Evolutionary conservation across 2,888 invertebrate species (phyloP), one percentile per base, ranked within the genome.

Genomic region (Ramazzottius varieornatus): DNA sequence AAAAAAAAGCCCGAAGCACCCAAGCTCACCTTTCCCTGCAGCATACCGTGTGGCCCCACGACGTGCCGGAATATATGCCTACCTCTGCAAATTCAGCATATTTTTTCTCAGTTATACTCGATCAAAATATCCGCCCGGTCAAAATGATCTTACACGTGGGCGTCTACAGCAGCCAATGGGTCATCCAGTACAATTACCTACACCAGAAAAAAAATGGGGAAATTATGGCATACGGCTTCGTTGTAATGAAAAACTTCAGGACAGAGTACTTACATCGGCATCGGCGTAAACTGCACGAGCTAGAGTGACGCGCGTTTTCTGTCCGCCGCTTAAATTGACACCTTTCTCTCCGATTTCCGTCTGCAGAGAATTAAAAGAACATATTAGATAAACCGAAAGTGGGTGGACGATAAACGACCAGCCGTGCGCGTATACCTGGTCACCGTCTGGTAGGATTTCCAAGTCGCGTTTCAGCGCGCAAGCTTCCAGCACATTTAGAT

Each of bases 381-480:
- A n/a, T n/a, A n/a, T n/a, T n/a, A n/a, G n/a, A n/a, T n/a, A n/a
- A n/a, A n/a, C n/a, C n/a, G n/a, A n/a, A n/a, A n/a, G n/a, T n/a
- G n/a, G n/a, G n/a, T n/a, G n/a, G n/a, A n/a, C n/a, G n/a, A n/a
- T n/a, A n/a, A n/a, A n/a, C n/a, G n/a, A n/a, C n/a, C n/a, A n/a
- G n/a, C n/a, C n/a, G n/a, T n/a, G n/a, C n/a, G n/a, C n/a, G n/a
- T n/a, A n/a, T n/a, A n/a, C n/a, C 67, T 63, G 66, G 68, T 79
- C 79, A 2, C 78, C 78, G n/a, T 86, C 92, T 2, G 77, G 75
- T 46, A 98, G 77, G 78, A 94, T 90, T 64, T 88, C 86, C 70
- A 98, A 83, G 79, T 98, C 96, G 0, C 88, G 83, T 70, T 82
- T 83, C 66, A 98, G 80, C 1, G 93, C 93, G 76, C 94, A 96